Evolutionary conservation across 2,113 vertebrate genomes (phyloP).

Genomic region (Meleagris gallopavo): DNA sequence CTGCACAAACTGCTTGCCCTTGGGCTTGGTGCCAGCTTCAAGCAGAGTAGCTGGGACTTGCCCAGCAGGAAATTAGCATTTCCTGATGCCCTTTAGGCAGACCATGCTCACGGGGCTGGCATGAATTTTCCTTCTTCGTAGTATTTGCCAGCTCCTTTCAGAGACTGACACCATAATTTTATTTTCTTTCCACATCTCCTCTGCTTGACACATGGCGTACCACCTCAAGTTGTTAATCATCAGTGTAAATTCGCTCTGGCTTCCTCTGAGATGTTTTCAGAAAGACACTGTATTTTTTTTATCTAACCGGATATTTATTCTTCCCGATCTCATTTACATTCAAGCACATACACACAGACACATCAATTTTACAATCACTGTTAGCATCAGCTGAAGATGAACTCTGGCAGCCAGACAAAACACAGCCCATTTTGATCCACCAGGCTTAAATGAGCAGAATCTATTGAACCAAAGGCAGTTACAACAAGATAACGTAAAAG

Average conservation of each 20-base stretch:
- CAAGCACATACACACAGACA: background rate
- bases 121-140: background rate
- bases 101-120: background rate
- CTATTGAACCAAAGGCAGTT: background rate
- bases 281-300: background rate
- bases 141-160: background rate
- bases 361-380: background rate
- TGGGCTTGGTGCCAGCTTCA: background rate
- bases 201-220: background rate
- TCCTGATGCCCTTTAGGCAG: background rate
- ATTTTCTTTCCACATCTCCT: background rate
- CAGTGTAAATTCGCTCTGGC: background rate
- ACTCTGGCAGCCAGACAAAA: background rate
- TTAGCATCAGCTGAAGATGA: background rate
- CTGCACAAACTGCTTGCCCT: background rate
- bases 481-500: background rate
- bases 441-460: background rate
- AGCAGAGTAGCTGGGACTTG: background rate
- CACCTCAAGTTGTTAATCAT: background rate
- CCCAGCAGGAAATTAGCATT: background rate
- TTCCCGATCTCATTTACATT: conserved; percentile 8
- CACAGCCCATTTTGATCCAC: background rate
- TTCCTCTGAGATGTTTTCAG: background rate
- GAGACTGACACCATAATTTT: background rate
- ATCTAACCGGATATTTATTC: background rate